Evolutionary conservation across 2,888 invertebrate species (phyloP), one percentile per base, ranked within the genome.

Genomic region (Blomia tropicalis): DNA sequence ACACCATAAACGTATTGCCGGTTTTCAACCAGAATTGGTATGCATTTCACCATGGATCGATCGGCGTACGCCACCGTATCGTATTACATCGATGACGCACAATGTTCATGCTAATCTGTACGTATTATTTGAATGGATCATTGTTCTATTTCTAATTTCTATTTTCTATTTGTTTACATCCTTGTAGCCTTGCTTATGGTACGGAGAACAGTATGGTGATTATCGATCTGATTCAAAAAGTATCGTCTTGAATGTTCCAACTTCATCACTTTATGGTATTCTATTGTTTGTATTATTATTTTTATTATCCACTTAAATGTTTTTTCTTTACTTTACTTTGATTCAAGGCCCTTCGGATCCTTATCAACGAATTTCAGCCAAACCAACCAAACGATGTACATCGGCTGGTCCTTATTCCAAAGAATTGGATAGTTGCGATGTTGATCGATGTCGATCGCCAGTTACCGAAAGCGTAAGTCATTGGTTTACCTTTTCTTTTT

Each of bases 101-200:
- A 95, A 93, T 79, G 92, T 95, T 70, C 87, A 88, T 64, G 95
- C 91, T 77, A 93, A 93, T 76, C 81, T 98, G 95, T 95, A 78
- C 85, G 89, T 83, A 69, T 23, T 25, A n/a, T n/a, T n/a, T n/a
- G n/a, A n/a, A n/a, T n/a, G n/a, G n/a, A n/a, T n/a, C n/a, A n/a
- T 47, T 14, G 5, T 54, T 41, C 22, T 27, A 1, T 60, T 23
- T 11, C 19, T 56, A 56, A 19, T 32, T 27, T 11, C 4, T 36
- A 41, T 53, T 53, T 27, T 19, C 25, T n/a, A 53, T 51, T 56
- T 22, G 31, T 60, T 59, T 29, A 25, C 30, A 32, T 22, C 22
- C 14, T 47, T 47, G 51, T 77, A 95, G 95, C 74, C 82, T 96
- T 83, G 89, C 92, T 71, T 95, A 92, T 79, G 95, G 95, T 71